Evolutionary conservation across 2,888 invertebrate genomes (phyloP), one percentile per base, ranked within the genome.

Genomic region (Eupithecia inturbata): DNA sequence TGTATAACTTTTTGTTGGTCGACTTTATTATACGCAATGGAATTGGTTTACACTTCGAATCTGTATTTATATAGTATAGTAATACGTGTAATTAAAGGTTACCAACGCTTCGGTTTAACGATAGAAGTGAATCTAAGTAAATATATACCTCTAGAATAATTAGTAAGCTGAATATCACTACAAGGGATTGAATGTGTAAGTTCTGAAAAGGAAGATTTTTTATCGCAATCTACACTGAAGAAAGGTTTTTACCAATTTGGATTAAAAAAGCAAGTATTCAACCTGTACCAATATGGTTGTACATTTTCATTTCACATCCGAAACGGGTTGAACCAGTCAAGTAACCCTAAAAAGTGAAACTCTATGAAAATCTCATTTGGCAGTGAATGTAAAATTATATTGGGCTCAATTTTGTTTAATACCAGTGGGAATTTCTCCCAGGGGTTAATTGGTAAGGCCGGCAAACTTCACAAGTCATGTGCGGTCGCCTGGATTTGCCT

Each of bases 391-490:
- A 84, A 90, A 88, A 91, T 92, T 89, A 90, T 88, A 88, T 88
- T 84, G 87, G 83, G 89, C 87, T 88, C 89, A 90, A 91, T 91
- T 91, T 90, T 86, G 89, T 88, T 88, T 87, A 88, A 90, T 87
- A 84, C 83, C 83, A 71, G 78, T 79, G 81, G 81, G 84, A 81
- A 80, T 80, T 82, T 82, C 84, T 83, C 71, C 80, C 82, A 80
- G 83, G 84, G 89, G 88, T 88, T 91, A 91, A 91, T 91, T 91
- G 88, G 89, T 86, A 84, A 83, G 82, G 82, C 82, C 81, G 85
- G 71, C 84, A 80, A 90, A 90, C 85, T 90, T 90, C 82, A 84
- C 86, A 85, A 87, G 87, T 87, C 87, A 85, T 91, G 88, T 90
- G 90, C 82, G 89, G 91, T 88, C 89, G 86, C 83, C 86, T 84